Conservation (phyloP, 2,888 invertebrate genomes). For the Leptinotarsa peninsularis region DNA sequence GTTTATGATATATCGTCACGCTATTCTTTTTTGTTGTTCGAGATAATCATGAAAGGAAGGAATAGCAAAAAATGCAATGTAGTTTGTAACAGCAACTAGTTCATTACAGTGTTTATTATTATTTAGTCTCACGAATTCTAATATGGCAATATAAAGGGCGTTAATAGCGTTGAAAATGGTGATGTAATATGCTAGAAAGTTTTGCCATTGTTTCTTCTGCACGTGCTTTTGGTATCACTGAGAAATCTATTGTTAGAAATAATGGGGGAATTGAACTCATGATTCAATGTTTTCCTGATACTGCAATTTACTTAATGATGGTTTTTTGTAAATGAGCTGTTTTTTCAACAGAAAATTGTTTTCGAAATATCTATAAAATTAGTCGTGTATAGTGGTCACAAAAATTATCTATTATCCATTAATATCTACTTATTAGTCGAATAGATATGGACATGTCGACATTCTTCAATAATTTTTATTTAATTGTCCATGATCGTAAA, state of each 20-base stretch:
- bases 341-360: no score
- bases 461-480: no score
- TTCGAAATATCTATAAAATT: no score
- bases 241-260: no score
- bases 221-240: neutral
- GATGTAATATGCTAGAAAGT: neutral
- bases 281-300: no score
- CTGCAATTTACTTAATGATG: no score
- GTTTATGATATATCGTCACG: conserved; percentile 41
- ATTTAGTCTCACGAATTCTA: conserved; percentile 35
- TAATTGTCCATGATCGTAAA: neutral
- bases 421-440: no score
- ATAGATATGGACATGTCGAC: no score
- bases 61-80: conserved; percentile 39
- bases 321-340: no score
- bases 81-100: conserved; percentile 43
- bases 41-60: conserved; percentile 39
- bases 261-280: no score
- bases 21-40: conserved; percentile 34
- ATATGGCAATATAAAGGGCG: conserved; percentile 16
- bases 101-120: conserved; percentile 38
- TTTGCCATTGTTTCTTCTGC: neutral
- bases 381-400: no score
- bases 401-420: no score
- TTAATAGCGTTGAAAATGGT: neutral